These are phyloP conservation scores for Psylliodes chrysocephalus DNA, from an alignment of 2,888 invertebrate species.

Conservation along the genomic window DNA sequence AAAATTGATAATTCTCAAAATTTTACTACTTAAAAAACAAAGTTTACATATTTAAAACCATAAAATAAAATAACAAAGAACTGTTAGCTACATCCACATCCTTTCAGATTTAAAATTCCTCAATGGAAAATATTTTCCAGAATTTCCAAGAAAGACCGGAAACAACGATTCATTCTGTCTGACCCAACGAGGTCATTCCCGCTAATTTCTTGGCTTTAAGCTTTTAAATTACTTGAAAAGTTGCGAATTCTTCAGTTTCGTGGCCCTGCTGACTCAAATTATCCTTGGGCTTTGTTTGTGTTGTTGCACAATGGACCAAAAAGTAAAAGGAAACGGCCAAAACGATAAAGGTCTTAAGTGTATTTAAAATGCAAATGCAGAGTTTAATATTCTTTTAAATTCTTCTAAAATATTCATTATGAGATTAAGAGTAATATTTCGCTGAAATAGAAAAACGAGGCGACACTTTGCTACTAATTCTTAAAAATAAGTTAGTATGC, in stretches of 20 bases:
- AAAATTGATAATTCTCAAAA: too few relatives aligned
- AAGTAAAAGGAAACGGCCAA: not conserved
- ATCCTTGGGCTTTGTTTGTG: constrained; percentile 21
- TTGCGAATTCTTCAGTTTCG: constrained; percentile 18
- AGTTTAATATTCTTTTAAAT: too few relatives aligned
- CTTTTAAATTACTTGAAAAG: constrained; percentile 17
- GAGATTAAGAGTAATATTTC: too few relatives aligned
- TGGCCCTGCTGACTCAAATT: constrained; percentile 14
- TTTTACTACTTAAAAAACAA: too few relatives aligned
- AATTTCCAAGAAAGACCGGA: not conserved
- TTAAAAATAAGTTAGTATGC: too few relatives aligned
- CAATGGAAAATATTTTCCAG: not conserved
- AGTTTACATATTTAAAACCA: too few relatives aligned
- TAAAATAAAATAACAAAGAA: too few relatives aligned
- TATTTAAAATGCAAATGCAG: too few relatives aligned
- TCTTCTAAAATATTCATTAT: too few relatives aligned
- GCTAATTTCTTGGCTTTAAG: constrained; percentile 21
- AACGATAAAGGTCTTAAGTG: not conserved
- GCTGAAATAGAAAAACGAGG: too few relatives aligned
- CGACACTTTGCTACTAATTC: too few relatives aligned
- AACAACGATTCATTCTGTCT: not conserved
- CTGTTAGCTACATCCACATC: not conserved
- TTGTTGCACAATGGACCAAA: not conserved
- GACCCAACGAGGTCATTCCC: constrained; percentile 10
- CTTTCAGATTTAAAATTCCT: not conserved